Base-by-base conservation (phyloP, 37 sponge, comb jelly and placozoan species). In the Lycopodina hypogea region DNA sequence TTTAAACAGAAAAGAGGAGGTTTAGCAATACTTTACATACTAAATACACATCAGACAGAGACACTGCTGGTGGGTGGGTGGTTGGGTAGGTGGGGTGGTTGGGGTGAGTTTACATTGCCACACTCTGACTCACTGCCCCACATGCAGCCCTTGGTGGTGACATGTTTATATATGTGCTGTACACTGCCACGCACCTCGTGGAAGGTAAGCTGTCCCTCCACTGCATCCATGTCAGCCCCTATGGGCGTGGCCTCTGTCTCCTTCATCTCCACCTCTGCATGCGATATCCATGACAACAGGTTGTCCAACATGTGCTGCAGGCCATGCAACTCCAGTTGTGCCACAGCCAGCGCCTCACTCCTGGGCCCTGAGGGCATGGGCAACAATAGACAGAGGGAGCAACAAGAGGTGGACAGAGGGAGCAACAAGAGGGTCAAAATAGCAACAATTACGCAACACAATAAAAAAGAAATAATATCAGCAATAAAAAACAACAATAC, bases 221-320 rank as follows among this genome's bases (percentile, higher is more conserved):
- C 75, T 11, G 62, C 66, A 12, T 90, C 93, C 48, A 83, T 59
- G 57, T 87, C 86, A 24, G 78, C 83, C 23, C 82, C 83, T n/a
- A 95, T 79, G 17, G 87, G 96, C 33, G 42, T 76, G 74, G 36
- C 66, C 68, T 92, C 90, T 38, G 78, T 78, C 64, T 55, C 75
- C 0, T 39, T 88, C 74, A 93, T 66, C 52, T 78, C 77, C 41
- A 34, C 58, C 72, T 94, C 90, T 0, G 97, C 97, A 26, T 78
- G 94, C 0, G 57, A 56, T 56, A 97, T 80, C 95, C 94, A 97
- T 18, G 72, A 85, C 52, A 71, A 58, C 32, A 94, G 84, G 12
- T 78, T 76, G 58, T 89, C 92, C 73, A 95, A 42, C 77, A 89
- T 83, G 55, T 91, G 86, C 80, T 95, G 93, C 33, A 89, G 77